These are phyloP conservation scores for Pollenia amentaria DNA, from an alignment of 2,888 invertebrate species.

Conservation along the genomic window DNA sequence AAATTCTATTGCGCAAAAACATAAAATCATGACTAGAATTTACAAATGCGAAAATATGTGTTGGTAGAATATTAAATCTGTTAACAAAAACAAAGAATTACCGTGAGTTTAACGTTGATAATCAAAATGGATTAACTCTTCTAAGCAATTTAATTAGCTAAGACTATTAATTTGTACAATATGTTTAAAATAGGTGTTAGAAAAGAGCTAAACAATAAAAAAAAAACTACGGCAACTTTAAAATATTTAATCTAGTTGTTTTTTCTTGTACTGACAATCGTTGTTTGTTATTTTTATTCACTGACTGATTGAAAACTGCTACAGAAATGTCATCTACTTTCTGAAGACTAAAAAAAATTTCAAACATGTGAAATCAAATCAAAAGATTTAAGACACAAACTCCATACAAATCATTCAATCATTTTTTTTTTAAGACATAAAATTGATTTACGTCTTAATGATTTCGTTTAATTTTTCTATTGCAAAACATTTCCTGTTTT, in stretches of 20 bases:
- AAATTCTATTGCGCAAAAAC: neutral
- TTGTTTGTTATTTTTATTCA: neutral
- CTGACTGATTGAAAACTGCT: conserved; percentile 15
- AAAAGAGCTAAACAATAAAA: too few relatives aligned
- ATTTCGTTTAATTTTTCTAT: neutral
- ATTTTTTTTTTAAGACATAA: neutral
- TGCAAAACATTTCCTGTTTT: conserved; percentile 53
- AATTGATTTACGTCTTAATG: conserved; percentile 7
- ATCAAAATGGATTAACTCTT: too few relatives aligned
- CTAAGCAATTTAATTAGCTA: too few relatives aligned
- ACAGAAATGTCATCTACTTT: neutral
- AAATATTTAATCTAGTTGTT: too few relatives aligned
- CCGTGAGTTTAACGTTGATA: too few relatives aligned
- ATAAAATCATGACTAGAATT: neutral
- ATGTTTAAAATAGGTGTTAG: too few relatives aligned
- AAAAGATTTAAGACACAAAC: conserved; percentile 32
- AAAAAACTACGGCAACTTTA: too few relatives aligned
- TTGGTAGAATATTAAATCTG: neutral
- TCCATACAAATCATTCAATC: conserved; percentile 30
- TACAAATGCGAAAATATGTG: neutral
- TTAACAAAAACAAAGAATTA: neutral
- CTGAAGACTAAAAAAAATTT: neutral
- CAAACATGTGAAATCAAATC: conserved; percentile 1
- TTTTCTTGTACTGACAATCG: too few relatives aligned
- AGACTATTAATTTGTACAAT: too few relatives aligned